phyloP scores from a whole-genome alignment of 35 echinoderm and acorn worm species.

The Apostichopus parvimensis region DNA sequence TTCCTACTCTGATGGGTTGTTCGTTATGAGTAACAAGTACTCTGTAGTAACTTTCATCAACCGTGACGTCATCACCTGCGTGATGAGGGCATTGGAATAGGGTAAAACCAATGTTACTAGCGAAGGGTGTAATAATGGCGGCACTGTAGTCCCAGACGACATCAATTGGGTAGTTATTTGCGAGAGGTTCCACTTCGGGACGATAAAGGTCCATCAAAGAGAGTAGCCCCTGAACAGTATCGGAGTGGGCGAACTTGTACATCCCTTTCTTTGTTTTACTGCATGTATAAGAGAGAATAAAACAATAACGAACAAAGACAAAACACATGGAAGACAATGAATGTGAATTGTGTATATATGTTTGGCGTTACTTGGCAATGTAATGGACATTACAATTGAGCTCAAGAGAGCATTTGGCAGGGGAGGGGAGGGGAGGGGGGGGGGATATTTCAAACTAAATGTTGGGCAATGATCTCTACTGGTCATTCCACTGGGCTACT shows the following conservation, averaged over 20 bases:
- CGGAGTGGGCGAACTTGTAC: conserved; percentile 61
- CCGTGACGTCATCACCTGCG: neutral
- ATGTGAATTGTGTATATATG: neutral
- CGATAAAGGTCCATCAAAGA: conserved; percentile 26
- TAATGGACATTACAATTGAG: neutral
- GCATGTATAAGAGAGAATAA: neutral
- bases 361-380: neutral
- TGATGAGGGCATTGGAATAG: conserved; percentile 14
- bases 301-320: neutral
- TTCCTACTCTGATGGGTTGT: too few species aligned
- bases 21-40: too few species aligned
- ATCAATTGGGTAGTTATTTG: neutral
- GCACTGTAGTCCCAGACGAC: conserved; percentile 13
- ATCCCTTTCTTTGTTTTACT: conserved; percentile 37
- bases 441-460: neutral
- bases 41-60: neutral
- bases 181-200: neutral
- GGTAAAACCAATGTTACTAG: conserved; percentile 52
- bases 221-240: conserved; percentile 26
- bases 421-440: neutral
- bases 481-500: neutral
- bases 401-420: neutral
- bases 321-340: neutral
- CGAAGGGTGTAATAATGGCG: conserved; percentile 37
- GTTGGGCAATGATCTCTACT: neutral